These are phyloP conservation scores for Synaphobranchus kaupii DNA, from an alignment of 2,797 vertebrate species.

Conservation along the genomic window DNA sequence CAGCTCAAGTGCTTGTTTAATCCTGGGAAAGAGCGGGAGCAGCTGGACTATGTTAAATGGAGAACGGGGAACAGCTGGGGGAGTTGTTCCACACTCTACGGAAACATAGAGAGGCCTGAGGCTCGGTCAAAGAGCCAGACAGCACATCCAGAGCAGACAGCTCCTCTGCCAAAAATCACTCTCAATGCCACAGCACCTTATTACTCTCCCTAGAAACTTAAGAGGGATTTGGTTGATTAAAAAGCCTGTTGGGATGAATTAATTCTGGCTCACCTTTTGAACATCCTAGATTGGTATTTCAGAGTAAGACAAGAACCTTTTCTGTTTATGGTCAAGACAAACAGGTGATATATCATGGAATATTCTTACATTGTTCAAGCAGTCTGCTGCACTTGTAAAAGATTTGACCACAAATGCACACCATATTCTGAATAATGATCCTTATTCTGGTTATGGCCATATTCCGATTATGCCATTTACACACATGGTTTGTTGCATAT, in stretches of 20 bases:
- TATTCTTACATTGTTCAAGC: not conserved
- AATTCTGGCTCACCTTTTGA: conserved; percentile 10
- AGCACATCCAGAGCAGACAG: conserved; percentile 7
- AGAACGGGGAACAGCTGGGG: conserved; percentile 30
- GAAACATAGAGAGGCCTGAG: not conserved
- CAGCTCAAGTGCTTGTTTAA: conserved; percentile 38
- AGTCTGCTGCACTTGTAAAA: not conserved
- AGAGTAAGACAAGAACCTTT: not conserved
- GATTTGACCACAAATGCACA: not conserved
- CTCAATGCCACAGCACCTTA: conserved; percentile 20
- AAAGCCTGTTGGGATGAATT: conserved; percentile 26
- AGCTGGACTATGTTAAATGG: conserved; percentile 28
- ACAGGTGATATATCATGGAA: not conserved
- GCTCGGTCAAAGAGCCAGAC: conserved; percentile 16
- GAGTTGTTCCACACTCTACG: not conserved
- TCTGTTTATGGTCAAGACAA: not conserved
- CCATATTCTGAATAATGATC: not conserved
- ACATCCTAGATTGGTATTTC: not conserved
- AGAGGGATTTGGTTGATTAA: conserved; percentile 26
- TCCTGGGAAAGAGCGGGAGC: conserved; percentile 19
- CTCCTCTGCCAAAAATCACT: conserved; percentile 4
- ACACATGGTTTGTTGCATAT: no score
- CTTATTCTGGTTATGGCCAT: not conserved
- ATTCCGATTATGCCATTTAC: no score
- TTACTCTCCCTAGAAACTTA: conserved; percentile 28